These are phyloP conservation scores for Pampusana beccarii DNA, from an alignment of 2,113 vertebrate genomes.

Conservation along the genomic window DNA sequence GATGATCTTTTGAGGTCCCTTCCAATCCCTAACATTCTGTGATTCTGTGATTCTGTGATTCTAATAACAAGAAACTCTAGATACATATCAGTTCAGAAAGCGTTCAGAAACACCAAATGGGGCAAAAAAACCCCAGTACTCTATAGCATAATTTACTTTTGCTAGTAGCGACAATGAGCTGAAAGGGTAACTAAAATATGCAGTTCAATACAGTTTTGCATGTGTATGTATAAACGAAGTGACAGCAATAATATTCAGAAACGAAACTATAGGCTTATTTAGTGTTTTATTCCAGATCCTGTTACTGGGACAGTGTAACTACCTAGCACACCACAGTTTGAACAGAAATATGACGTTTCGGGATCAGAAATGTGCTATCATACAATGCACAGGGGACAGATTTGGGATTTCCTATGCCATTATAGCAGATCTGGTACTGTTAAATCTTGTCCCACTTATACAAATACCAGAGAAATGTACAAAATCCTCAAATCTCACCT, in stretches of 20 bases:
- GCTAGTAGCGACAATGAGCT: background rate
- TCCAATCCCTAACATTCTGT: too few relatives aligned
- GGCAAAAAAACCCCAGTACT: fast-evolving
- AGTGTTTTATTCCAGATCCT: background rate
- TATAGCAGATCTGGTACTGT: background rate
- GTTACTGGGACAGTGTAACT: background rate
- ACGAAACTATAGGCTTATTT: background rate
- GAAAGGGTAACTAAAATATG: background rate
- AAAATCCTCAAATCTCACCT: background rate
- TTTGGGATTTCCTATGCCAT: background rate
- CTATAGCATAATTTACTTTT: background rate
- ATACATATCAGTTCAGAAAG: background rate
- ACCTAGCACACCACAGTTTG: background rate
- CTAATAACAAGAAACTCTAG: background rate
- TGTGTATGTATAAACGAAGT: background rate
- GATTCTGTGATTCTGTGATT: too few relatives aligned
- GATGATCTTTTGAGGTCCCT: too few relatives aligned
- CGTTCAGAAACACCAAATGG: background rate
- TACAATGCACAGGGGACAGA: fast-evolving
- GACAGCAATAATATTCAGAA: background rate
- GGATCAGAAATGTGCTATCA: background rate
- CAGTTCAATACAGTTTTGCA: background rate
- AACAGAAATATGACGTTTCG: background rate
- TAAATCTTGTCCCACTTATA: background rate
- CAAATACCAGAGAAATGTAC: background rate